Evolutionary conservation across 1,140 invertebrate species (phyloP).

Genomic region (Archivesica marissinica): DNA sequence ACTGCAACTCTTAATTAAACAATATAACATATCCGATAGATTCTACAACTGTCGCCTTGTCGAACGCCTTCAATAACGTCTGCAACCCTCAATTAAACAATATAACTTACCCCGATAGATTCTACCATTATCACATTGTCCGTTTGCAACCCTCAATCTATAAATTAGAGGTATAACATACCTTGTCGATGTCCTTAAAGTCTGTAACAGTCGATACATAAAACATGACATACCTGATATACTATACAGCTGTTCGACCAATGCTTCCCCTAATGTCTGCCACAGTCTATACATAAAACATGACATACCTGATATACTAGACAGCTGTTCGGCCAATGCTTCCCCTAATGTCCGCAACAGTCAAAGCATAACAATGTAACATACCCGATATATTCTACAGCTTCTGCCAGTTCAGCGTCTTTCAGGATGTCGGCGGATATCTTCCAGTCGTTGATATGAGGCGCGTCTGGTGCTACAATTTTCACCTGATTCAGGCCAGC

Average conservation of each 20-base stretch:
- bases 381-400: slow-evolving; percentile 72
- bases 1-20: too few species aligned
- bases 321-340: too few species aligned
- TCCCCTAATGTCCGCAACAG: slow-evolving; percentile 5
- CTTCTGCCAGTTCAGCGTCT: slow-evolving; percentile 67
- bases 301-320: too few species aligned
- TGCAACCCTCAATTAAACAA: too few species aligned
- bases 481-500: slow-evolving; percentile 69
- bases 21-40: too few species aligned
- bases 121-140: too few species aligned
- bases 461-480: slow-evolving; percentile 77
- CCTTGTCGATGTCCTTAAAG: slow-evolving; percentile 62
- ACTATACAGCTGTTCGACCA: slow-evolving; percentile 69
- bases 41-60: too few species aligned
- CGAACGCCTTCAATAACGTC: too few species aligned
- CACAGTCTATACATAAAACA: too few species aligned
- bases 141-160: too few species aligned
- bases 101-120: slow-evolving; percentile 73
- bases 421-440: slow-evolving; percentile 71
- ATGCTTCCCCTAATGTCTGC: slow-evolving; percentile 68
- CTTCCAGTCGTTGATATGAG: slow-evolving; percentile 64
- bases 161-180: too few species aligned
- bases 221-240: slow-evolving; percentile 68
- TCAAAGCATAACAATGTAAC: neutral
- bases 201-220: neutral